phyloP scores from a whole-genome alignment of 1,140 invertebrate genomes.

The Lordiphosa stackelbergi region DNA sequence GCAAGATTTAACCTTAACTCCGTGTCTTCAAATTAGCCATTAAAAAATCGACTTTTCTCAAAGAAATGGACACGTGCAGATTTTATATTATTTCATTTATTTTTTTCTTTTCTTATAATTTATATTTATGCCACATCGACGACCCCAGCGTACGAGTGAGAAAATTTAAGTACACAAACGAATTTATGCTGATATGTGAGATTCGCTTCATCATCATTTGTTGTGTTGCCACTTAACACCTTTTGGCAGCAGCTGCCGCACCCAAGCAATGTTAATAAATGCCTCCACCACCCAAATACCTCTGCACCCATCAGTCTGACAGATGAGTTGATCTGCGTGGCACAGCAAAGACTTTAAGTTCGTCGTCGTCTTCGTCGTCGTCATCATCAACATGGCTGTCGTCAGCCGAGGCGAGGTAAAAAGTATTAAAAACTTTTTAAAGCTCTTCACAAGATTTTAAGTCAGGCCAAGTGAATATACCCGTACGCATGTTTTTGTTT shows the following conservation, averaged over 20 bases:
- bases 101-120: conserved; percentile 42
- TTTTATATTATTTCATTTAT: conserved; percentile 1
- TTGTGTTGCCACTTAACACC: conserved; percentile 52
- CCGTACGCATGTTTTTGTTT: conserved; percentile 35
- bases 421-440: conserved; percentile 66
- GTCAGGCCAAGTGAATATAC: conserved; percentile 25
- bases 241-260: conserved; percentile 51
- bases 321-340: conserved; percentile 50
- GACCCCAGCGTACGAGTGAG: conserved; percentile 41
- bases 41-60: conserved; percentile 34
- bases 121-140: conserved; percentile 42
- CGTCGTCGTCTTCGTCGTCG: conserved; percentile 16
- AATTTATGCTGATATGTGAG: conserved; percentile 52
- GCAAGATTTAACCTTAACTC: conserved; percentile 22
- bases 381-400: conserved; percentile 2
- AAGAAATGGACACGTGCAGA: conserved; percentile 39
- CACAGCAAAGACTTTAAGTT: conserved; percentile 20
- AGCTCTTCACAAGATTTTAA: conserved; percentile 56
- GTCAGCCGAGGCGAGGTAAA: not conserved
- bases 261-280: conserved; percentile 68
- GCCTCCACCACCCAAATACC: conserved; percentile 9
- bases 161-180: conserved; percentile 30
- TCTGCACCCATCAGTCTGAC: conserved; percentile 22
- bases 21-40: conserved; percentile 53
- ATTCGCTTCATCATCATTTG: conserved; percentile 70